phyloP scores from a whole-genome alignment of 1,140 invertebrate species.

The Ylistrum balloti region DNA sequence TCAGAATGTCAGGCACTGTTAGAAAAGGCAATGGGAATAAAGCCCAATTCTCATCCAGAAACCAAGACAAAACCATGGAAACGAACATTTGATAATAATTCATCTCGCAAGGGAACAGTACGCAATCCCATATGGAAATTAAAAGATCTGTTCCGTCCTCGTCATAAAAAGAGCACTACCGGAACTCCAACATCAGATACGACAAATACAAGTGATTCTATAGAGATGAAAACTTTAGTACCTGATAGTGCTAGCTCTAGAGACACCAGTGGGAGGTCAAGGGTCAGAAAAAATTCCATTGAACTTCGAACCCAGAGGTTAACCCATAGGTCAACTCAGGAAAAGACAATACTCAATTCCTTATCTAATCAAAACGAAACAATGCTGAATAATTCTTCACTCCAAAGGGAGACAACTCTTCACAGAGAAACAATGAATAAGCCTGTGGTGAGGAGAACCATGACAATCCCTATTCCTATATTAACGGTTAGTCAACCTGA shows the following conservation, averaged over 20 bases:
- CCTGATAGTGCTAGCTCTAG: background rate
- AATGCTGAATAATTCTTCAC: background rate
- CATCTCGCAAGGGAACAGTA: background rate
- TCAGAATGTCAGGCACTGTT: slow-evolving; percentile 48
- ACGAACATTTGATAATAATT: background rate
- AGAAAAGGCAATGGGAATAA: slow-evolving; percentile 52
- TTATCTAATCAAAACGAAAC: background rate
- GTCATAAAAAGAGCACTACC: slow-evolving; percentile 47
- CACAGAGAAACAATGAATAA: background rate
- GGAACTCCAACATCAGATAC: slow-evolving; percentile 45
- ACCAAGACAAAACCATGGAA: slow-evolving; percentile 13
- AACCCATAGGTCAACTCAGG: slow-evolving; percentile 30
- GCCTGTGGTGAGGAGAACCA: background rate
- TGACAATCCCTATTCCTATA: slow-evolving; percentile 20
- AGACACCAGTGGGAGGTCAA: slow-evolving; percentile 2
- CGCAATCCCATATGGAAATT: slow-evolving; percentile 49
- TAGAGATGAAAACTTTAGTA: slow-evolving; percentile 50
- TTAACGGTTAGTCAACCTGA: slow-evolving; percentile 1
- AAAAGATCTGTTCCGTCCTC: slow-evolving; percentile 49
- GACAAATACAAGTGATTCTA: slow-evolving; percentile 48
- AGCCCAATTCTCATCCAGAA: background rate
- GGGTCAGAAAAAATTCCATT: slow-evolving; percentile 26
- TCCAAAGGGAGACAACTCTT: slow-evolving; percentile 12
- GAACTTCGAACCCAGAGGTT: slow-evolving; percentile 16
- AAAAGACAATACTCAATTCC: background rate